Evolutionary conservation across 37 sponge, comb jelly and placozoan species (phyloP).

Genomic region (Eunapius fragilis): DNA sequence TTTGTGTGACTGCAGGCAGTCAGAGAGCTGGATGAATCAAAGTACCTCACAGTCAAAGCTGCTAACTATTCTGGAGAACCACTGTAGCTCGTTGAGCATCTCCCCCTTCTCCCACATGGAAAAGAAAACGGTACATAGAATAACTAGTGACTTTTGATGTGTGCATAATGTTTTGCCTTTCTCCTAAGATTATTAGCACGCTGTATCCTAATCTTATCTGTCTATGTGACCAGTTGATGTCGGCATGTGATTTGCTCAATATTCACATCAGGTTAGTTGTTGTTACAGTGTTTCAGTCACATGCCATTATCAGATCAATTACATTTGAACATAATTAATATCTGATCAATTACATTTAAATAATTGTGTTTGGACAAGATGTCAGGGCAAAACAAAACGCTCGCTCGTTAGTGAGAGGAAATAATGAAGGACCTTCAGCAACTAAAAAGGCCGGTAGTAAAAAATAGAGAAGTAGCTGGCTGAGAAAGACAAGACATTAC

Average conservation of each 20-base stretch:
- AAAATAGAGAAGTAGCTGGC: too few species aligned
- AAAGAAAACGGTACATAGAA: not conserved
- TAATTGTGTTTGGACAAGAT: too few species aligned
- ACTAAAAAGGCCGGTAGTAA: too few species aligned
- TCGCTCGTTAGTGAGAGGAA: too few species aligned
- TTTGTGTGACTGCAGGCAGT: not conserved
- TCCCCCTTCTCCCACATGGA: not conserved
- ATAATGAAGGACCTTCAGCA: too few species aligned
- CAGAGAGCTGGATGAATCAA: not conserved
- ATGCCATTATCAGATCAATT: too few species aligned
- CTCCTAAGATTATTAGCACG: constrained; percentile 7
- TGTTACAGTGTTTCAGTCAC: too few species aligned
- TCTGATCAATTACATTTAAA: too few species aligned
- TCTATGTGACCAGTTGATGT: constrained; percentile 10
- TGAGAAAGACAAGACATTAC: too few species aligned
- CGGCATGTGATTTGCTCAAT: not conserved
- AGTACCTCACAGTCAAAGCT: not conserved
- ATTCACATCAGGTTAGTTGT: constrained; percentile 29
- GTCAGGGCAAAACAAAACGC: too few species aligned
- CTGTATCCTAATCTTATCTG: not conserved
- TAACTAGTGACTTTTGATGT: not conserved
- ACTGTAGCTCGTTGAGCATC: not conserved
- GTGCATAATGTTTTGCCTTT: not conserved
- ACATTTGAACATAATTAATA: too few species aligned
- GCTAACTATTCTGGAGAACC: not conserved